These are phyloP conservation scores for Drosophila subquinaria DNA, from an alignment of 2,888 invertebrate genomes.

Conservation along the genomic window DNA sequence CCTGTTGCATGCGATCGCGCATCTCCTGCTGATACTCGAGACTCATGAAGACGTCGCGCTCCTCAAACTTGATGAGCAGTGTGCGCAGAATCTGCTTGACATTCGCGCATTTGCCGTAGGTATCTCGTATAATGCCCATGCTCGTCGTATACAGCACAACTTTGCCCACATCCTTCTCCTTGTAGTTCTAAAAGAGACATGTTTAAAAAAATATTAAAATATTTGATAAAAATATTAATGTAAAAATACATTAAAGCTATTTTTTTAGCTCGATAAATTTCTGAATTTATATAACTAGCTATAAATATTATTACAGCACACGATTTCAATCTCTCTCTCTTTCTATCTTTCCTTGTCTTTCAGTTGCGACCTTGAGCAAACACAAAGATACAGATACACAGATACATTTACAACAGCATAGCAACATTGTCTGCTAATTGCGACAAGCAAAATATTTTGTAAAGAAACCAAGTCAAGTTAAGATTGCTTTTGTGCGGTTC, in stretches of 20 bases:
- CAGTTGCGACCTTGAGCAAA: conserved; percentile 24
- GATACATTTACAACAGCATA: conserved; percentile 1
- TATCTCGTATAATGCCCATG: conserved; percentile 96
- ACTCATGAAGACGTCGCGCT: conserved; percentile 97
- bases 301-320: conserved; percentile 6
- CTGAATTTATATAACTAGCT: too few relatives aligned
- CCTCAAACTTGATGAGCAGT: conserved; percentile 95
- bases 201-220: not conserved
- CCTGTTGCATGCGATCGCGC: conserved; percentile 91
- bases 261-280: too few relatives aligned
- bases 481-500: conserved; percentile 22
- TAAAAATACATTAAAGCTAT: too few relatives aligned
- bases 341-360: not conserved
- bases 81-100: conserved; percentile 97
- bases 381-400: conserved; percentile 15
- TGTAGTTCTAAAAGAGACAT: conserved; percentile 91
- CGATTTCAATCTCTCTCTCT: not conserved
- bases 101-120: conserved; percentile 95
- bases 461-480: conserved; percentile 37
- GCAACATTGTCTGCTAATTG: conserved; percentile 31
- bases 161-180: conserved; percentile 95
- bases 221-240: too few relatives aligned
- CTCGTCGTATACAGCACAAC: conserved; percentile 97
- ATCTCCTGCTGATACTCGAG: conserved; percentile 95
- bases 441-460: conserved; percentile 39